Evolutionary conservation across 2,888 invertebrate genomes (phyloP).

Genomic region (Apamea crenata): DNA sequence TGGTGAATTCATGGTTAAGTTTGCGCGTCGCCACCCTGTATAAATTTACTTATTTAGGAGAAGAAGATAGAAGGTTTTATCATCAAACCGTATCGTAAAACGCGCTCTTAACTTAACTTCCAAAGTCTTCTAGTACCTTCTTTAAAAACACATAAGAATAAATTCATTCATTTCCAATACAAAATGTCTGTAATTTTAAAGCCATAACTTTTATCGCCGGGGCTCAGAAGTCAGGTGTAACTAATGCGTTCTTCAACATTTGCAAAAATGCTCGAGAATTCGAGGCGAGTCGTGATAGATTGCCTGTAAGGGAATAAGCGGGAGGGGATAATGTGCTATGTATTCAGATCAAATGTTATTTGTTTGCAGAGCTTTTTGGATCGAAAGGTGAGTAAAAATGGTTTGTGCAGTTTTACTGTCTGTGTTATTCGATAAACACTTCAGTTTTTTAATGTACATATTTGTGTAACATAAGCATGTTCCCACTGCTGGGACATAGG

Average conservation of each 20-base stretch:
- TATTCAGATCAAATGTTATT: constrained; percentile 50
- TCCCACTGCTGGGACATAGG: too few relatives aligned
- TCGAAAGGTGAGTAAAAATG: constrained; percentile 7
- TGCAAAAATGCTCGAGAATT: constrained; percentile 41
- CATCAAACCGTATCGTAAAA: background rate
- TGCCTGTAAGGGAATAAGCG: constrained; percentile 41
- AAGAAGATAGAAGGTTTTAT: background rate
- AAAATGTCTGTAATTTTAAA: constrained; percentile 42
- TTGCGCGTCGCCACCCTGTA: background rate
- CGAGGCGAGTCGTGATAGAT: constrained; percentile 52
- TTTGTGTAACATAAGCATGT: too few relatives aligned
- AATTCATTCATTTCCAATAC: constrained; percentile 17
- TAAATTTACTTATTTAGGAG: background rate
- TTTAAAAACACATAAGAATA: background rate
- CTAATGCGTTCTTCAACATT: constrained; percentile 58
- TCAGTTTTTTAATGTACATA: background rate
- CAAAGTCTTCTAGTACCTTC: background rate
- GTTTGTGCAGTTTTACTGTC: constrained; percentile 6
- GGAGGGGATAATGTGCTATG: constrained; percentile 35
- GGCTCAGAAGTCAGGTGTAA: constrained; percentile 52
- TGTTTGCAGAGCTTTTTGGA: constrained; percentile 23
- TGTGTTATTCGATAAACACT: background rate
- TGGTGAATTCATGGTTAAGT: too few relatives aligned
- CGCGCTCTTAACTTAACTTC: background rate
- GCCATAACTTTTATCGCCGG: constrained; percentile 35